Percentiles rank a stretch among this genome's conserved stretches.
Evolutionary conservation across 2,113 vertebrate genomes (phyloP).

Genomic region (Embiotoca jacksoni): DNA sequence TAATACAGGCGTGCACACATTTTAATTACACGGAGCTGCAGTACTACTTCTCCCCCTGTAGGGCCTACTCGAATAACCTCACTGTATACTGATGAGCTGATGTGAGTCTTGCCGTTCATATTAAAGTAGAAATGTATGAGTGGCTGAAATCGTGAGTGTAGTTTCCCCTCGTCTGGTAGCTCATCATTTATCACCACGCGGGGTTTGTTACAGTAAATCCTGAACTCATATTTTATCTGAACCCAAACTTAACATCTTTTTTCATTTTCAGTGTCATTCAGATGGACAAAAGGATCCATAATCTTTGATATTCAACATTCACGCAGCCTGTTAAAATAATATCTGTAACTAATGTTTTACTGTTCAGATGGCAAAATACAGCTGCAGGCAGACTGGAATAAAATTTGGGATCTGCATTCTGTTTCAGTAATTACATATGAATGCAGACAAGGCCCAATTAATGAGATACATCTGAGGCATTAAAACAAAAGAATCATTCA

Average conservation of each 20-base stretch:
- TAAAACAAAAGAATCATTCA: neutral
- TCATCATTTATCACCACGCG: constrained; percentile 37
- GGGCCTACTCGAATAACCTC: constrained; percentile 27
- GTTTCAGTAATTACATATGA: neutral
- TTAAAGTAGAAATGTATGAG: constrained; percentile 39
- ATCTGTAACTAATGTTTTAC: neutral
- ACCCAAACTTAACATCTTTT: neutral
- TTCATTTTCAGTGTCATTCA: neutral
- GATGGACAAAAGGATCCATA: neutral
- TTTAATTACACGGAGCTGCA: constrained; percentile 54
- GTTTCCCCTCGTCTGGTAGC: constrained; percentile 13
- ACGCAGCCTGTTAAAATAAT: neutral
- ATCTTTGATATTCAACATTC: neutral
- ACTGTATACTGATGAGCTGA: constrained; percentile 48
- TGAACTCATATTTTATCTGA: constrained; percentile 1
- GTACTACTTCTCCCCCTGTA: neutral
- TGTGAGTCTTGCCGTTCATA: constrained; percentile 25
- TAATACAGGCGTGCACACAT: constrained; percentile 36
- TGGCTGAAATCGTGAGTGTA: neutral
- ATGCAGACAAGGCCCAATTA: neutral
- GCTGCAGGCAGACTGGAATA: neutral
- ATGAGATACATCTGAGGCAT: neutral
- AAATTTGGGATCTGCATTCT: neutral
- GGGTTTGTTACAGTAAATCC: constrained; percentile 28
- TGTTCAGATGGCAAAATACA: neutral